Base-by-base conservation (phyloP, 2,888 invertebrate species). In the Pyrochroa serraticornis region DNA sequence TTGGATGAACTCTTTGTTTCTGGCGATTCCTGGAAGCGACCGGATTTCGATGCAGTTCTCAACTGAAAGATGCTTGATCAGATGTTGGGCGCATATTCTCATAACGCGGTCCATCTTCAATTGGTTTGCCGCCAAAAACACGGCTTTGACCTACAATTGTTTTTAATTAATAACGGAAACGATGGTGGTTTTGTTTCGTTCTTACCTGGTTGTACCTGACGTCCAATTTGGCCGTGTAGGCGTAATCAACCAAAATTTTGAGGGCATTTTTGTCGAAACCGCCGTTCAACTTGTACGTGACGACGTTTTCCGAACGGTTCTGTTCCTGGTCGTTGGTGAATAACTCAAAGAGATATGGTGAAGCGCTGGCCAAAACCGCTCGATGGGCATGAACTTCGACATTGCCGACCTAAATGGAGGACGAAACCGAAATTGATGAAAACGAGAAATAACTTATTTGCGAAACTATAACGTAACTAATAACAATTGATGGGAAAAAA, bases 61-160 rank as follows among this genome's bases (percentile, higher is more conserved):
- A 1, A 84, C 84, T 58, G 84, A 83, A 56, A 90, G 82, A 71
- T 88, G 85, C 71, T 84, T 82, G 36, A 87, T 87, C 70, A 89
- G 84, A 81, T 83, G 89, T 65, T 83, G 83, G 70, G 85, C 90
- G 81, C 86, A 93, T 79, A 87, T 86, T 61, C 84, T 82, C 49
- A 89, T 87, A 60, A 90, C 90, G 14, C 86, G 80, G 65, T 89
- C 88, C 83, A 94, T 87, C 75, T 90, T 89, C 71, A 94, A 83
- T 58, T 87, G 85, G 75, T 84, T 86, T 6, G 93, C 92, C n/a
- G 91, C 88, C 72, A 87, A 81, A 83, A 92, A 94, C 58, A 93
- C 87, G 13, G 88, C 85, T 72, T 89, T 88, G 54, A 93, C 87
- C 77, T 86, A 79, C 31, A 10, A 35, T 1, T 5, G 41, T 43